phyloP scores from a whole-genome alignment of 2,113 vertebrate species.

The Aegotheles bennettii region DNA sequence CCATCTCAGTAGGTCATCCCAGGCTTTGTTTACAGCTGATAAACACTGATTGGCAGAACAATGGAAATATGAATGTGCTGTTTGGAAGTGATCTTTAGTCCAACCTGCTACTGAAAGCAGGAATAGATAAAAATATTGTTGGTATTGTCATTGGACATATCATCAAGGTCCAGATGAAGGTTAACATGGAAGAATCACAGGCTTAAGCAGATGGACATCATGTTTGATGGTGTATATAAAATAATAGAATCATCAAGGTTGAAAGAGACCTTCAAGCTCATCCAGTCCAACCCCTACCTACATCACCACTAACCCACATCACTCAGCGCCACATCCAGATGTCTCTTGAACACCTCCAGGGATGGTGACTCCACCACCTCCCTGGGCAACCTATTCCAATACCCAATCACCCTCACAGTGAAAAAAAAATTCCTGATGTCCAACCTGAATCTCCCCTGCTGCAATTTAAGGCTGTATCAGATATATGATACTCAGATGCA shows the following conservation, averaged over 20 bases:
- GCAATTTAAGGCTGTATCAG: too few relatives aligned
- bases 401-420: too few relatives aligned
- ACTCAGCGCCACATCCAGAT: too few relatives aligned
- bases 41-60: not conserved
- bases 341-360: too few relatives aligned
- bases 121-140: not conserved
- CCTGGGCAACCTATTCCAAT: too few relatives aligned
- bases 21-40: not conserved
- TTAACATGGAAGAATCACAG: not conserved
- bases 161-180: not conserved
- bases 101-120: not conserved
- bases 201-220: not conserved
- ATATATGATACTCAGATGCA: not conserved
- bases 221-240: not conserved
- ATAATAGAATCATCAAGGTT: too few relatives aligned
- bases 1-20: not conserved
- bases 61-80: not conserved
- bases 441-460: too few relatives aligned
- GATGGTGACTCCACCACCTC: too few relatives aligned
- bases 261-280: too few relatives aligned
- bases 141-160: not conserved
- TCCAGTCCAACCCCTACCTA: too few relatives aligned
- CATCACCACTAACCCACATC: too few relatives aligned
- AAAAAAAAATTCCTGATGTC: too few relatives aligned
- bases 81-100: not conserved